phyloP scores from a whole-genome alignment of 2,113 vertebrate species.

The Phrynosoma blainvillii region DNA sequence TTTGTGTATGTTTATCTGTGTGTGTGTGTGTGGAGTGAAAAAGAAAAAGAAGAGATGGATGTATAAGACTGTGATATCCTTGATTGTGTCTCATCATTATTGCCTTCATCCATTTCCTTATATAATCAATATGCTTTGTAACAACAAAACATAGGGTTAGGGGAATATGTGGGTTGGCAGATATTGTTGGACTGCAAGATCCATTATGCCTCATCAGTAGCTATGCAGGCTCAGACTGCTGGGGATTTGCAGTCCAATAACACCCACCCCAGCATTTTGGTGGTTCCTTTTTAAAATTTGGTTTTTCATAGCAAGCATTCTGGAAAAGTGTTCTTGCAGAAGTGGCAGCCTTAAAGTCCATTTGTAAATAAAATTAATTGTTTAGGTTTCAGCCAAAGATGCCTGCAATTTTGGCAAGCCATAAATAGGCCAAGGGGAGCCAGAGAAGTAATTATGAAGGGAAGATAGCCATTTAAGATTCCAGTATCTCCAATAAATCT shows the following conservation, averaged over 20 bases:
- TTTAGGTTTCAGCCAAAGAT: slow-evolving; percentile 20
- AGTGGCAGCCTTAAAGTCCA: neutral
- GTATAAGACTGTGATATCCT: neutral
- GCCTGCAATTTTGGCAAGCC: slow-evolving; percentile 21
- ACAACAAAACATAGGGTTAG: neutral
- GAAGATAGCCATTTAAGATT: slow-evolving; percentile 45
- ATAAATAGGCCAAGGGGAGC: slow-evolving; percentile 58
- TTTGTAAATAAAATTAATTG: slow-evolving; percentile 31
- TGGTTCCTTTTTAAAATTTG: neutral
- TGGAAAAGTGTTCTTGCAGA: neutral
- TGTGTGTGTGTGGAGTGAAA: too few species aligned
- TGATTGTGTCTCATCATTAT: neutral
- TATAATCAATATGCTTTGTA: too few species aligned
- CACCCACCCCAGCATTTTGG: neutral
- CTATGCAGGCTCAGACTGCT: neutral
- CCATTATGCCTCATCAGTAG: neutral
- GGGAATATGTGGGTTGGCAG: neutral
- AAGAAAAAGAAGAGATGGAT: neutral
- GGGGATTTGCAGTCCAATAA: neutral
- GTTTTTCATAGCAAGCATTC: neutral
- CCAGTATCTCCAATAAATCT: slow-evolving; percentile 34
- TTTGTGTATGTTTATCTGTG: too few species aligned
- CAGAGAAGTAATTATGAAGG: neutral
- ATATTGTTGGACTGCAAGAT: neutral
- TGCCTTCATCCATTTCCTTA: neutral